These are phyloP conservation scores for Brachypalpus laphriformis DNA, from an alignment of 2,888 invertebrate species.

Conservation along the genomic window DNA sequence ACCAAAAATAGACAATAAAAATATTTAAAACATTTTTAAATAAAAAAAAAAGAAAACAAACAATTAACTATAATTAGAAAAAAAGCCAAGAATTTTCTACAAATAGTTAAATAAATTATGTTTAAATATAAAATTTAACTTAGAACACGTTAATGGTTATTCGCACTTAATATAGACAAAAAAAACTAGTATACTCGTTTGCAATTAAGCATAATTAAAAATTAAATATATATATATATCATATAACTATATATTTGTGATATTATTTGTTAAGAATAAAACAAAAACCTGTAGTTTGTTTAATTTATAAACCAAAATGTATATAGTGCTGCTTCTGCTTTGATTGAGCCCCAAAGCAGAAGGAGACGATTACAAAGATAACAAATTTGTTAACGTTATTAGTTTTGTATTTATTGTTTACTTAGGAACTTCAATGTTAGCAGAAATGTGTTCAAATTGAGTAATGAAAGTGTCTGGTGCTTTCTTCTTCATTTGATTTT, in stretches of 20 bases:
- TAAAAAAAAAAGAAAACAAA: slow-evolving; percentile 35
- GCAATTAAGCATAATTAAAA: slow-evolving; percentile 35
- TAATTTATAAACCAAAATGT: slow-evolving; percentile 13
- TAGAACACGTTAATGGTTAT: slow-evolving; percentile 68
- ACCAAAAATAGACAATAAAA: slow-evolving; percentile 70
- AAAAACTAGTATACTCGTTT: slow-evolving; percentile 38
- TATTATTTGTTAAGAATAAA: slow-evolving; percentile 72
- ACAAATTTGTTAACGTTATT: slow-evolving; percentile 6
- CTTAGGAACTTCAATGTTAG: slow-evolving; percentile 48
- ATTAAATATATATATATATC: slow-evolving; percentile 14
- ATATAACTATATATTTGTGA: slow-evolving; percentile 73
- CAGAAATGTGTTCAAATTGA: slow-evolving; percentile 66
- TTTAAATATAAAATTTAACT: slow-evolving; percentile 23
- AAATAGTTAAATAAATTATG: slow-evolving; percentile 55
- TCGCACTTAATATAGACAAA: slow-evolving; percentile 49
- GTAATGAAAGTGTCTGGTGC: slow-evolving; percentile 27
- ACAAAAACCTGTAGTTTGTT: slow-evolving; percentile 25
- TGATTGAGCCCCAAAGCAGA: slow-evolving; percentile 70
- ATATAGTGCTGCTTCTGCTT: slow-evolving; percentile 62
- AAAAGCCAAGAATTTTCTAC: slow-evolving; percentile 73
- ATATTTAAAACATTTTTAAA: slow-evolving; percentile 65
- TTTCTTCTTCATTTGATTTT: slow-evolving; percentile 19
- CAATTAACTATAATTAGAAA: slow-evolving; percentile 49
- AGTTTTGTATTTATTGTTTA: slow-evolving; percentile 28
- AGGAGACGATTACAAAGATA: slow-evolving; percentile 32